Conservation (phyloP, 1,140 invertebrate species). For the Hermatobates lingyangjiaoensis region DNA sequence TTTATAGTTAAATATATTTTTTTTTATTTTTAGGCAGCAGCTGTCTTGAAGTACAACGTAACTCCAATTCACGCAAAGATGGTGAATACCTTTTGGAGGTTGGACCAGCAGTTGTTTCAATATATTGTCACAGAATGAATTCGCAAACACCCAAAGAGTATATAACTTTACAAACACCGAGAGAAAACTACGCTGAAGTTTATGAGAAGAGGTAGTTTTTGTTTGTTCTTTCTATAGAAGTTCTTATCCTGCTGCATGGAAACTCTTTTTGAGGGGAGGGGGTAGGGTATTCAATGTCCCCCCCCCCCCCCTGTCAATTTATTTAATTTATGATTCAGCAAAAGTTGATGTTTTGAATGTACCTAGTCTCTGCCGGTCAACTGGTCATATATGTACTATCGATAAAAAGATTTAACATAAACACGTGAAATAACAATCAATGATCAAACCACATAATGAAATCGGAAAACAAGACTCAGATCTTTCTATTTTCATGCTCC, state of each 20-base stretch:
- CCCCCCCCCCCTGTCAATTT: not conserved
- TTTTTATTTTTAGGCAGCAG: slow-evolving; percentile 25
- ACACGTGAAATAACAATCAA: too few species aligned
- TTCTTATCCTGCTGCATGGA: too few species aligned
- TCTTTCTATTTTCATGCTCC: too few species aligned
- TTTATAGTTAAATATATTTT: slow-evolving; percentile 9
- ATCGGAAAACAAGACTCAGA: too few species aligned
- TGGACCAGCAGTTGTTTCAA: slow-evolving; percentile 33
- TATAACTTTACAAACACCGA: slow-evolving; percentile 37
- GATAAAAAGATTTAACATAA: too few species aligned
- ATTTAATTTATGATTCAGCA: not conserved
- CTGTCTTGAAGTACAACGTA: slow-evolving; percentile 26
- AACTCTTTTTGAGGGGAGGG: too few species aligned
- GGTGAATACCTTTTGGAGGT: slow-evolving; percentile 50
- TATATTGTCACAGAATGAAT: slow-evolving; percentile 61
- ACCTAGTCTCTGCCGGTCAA: not conserved
- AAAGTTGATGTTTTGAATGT: not conserved
- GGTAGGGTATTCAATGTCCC: not conserved
- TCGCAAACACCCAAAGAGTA: slow-evolving; percentile 46
- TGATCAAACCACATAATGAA: too few species aligned
- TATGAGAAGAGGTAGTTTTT: slow-evolving; percentile 43
- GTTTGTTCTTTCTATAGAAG: too few species aligned
- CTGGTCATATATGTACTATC: too few species aligned
- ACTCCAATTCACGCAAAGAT: slow-evolving; percentile 28
- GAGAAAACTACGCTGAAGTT: slow-evolving; percentile 49